Base-by-base conservation (phyloP, 2,113 vertebrate species). In the Siniperca knerii region DNA sequence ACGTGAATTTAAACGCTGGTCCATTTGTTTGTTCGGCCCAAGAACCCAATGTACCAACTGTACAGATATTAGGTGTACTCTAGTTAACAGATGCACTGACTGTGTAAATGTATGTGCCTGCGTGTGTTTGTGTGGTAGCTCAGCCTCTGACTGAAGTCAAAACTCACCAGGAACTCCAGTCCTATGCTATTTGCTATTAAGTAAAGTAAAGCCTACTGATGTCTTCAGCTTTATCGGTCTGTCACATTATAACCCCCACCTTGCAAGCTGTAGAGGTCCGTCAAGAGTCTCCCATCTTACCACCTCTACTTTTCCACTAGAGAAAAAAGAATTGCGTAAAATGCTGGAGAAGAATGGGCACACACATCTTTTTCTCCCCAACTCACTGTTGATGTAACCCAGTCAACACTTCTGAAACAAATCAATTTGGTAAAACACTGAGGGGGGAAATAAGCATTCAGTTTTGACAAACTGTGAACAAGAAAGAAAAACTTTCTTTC, bases 391-490 rank as follows among this genome's bases (percentile, higher is more conserved):
- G 25, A 25, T 25, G 25, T 25, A 25, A 25, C 25, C 25, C 25
- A 25, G 25, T 25, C 25, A 25, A 25, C 25, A 25, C 25, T 25
- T 25, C 25, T 25, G 25, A 25, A 25, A 25, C 69, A 83, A 83
- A 89, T 91, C 74, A 66, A 20, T 85, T 88, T 80, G 44, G 46
- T 76, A 4, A 23, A 72, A 75, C 40, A 61, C 25, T 21, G 57
- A 58, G 21, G 50, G 29, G 74, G 66, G 91, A 84, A 82, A 70
- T 67, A 75, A 75, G 44, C 11, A 20, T 76, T 55, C 61, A 68
- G 16, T 72, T 48, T 78, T 70, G 55, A 83, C 55, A 87, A 87
- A 79, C 70, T 65, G 65, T 48, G 70, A 79, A 81, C 40, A 77
- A 64, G 20, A 54, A 74, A 55, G 20, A 64, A 70, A 69, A 85